Evolutionary conservation across 2,888 invertebrate genomes (phyloP), one percentile per base, ranked within the genome.

Genomic region (Andrena camellia): DNA sequence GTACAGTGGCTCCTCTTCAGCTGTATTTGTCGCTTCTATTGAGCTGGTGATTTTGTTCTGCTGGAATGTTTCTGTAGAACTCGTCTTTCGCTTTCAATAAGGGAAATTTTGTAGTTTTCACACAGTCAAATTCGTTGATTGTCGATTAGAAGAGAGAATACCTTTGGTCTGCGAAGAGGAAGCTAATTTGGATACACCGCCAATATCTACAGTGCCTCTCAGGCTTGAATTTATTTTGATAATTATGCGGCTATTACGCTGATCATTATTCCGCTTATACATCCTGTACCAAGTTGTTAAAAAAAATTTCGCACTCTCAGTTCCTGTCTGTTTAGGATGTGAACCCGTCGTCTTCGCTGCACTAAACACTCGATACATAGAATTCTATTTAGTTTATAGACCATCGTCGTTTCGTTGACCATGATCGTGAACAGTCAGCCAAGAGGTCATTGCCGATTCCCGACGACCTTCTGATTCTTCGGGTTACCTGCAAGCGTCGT

Each of bases 381-480:
- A 70, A 35, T 52, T 17, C 33, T 75, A 26, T 73, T 42, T 42
- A 42, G 66, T 84, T 69, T 35, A 48, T 59, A 35, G 10, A 29
- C 54, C 42, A 63, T 77, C 73, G 63, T 71, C 71, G 64, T 78
- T 72, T 52, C 50, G 23, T 62, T n/a, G 69, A 35, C 42, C 67
- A 72, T 20, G 63, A 35, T 59, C 71, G 75, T 48, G 59, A 71
- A 83, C 72, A 69, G 63, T 72, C 70, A 76, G 81, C 82, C 78
- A 84, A 78, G 82, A 71, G 84, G 82, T 86, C 86, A 74, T 83
- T 81, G 86, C 69, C 81, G 81, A 86, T 82, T 82, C 50, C 66
- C 81, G 78, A 48, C 78, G 89, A 84, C 84, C 84, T 79, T 86
- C 82, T 79, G 88, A 86, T 86, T 87, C 86, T 85, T 76, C 23